Evolutionary conservation across 2,888 invertebrate species (phyloP).

Genomic region (Seira ritae): DNA sequence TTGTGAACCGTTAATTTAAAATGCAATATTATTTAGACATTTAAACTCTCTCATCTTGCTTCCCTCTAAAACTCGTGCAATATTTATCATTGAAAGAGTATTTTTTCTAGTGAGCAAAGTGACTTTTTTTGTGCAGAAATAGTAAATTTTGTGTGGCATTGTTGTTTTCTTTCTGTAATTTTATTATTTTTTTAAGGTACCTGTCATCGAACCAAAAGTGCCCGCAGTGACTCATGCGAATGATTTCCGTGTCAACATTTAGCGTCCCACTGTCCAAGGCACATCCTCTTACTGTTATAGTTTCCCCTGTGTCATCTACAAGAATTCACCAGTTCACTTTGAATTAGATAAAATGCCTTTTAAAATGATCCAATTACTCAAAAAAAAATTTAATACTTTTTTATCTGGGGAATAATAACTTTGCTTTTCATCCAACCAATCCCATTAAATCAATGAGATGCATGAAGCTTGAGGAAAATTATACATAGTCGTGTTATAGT

Average conservation of each 20-base stretch:
- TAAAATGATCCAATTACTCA: too few species aligned
- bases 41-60: not conserved
- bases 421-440: not conserved
- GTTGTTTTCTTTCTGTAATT: not conserved
- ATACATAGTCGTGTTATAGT: too few species aligned
- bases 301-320: constrained; percentile 86
- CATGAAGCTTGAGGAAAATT: too few species aligned
- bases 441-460: not conserved
- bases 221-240: constrained; percentile 98
- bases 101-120: not conserved
- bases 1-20: too few species aligned
- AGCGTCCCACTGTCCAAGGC: constrained; percentile 96
- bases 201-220: constrained; percentile 92
- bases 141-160: not conserved
- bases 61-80: not conserved
- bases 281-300: constrained; percentile 93
- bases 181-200: constrained; percentile 77
- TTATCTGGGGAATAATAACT: too few species aligned
- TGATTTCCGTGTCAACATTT: constrained; percentile 97
- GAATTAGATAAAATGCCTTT: too few species aligned
- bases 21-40: too few species aligned
- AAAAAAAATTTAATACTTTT: too few species aligned
- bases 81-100: not conserved
- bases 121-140: not conserved
- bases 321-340: too few species aligned